A percentile compares a stretch with the other conserved stretches of the same genome.
Conservation (phyloP, 2,797 vertebrate genomes). For the Rhinatrema bivittatum region DNA sequence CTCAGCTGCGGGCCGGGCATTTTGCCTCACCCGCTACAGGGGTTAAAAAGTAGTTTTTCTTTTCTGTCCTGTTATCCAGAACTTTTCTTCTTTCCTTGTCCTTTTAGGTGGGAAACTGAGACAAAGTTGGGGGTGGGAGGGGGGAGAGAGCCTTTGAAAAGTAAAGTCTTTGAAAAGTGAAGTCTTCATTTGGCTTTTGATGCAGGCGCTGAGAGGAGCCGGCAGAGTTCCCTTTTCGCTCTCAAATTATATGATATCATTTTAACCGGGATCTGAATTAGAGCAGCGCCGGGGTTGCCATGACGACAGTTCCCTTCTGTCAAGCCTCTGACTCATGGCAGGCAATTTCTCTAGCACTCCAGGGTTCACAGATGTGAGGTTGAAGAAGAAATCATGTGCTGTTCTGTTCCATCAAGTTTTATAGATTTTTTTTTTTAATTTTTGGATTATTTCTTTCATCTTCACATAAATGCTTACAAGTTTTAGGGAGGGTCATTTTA, state of each 20-base stretch:
- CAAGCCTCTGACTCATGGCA: slow-evolving; percentile 54
- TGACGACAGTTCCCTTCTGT: slow-evolving; percentile 56
- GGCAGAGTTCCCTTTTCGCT: slow-evolving; percentile 29
- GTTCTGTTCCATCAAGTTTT: slow-evolving; percentile 32
- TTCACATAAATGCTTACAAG: too few relatives aligned
- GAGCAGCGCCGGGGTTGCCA: slow-evolving; percentile 51
- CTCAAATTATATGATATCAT: slow-evolving; percentile 53
- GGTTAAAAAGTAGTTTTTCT: too few relatives aligned
- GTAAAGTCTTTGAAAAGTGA: too few relatives aligned
- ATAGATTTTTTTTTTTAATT: slow-evolving; percentile 23
- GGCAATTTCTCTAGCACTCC: slow-evolving; percentile 44
- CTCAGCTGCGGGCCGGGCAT: too few relatives aligned
- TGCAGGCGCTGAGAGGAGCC: slow-evolving; percentile 16
- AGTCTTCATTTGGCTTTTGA: slow-evolving; percentile 27
- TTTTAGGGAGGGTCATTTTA: too few relatives aligned
- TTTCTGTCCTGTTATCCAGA: too few relatives aligned
- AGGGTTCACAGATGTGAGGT: slow-evolving; percentile 38
- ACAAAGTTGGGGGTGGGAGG: too few relatives aligned
- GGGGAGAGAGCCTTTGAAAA: too few relatives aligned
- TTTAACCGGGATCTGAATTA: slow-evolving; percentile 56
- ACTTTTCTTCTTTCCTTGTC: too few relatives aligned
- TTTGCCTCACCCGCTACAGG: too few relatives aligned
- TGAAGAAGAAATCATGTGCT: slow-evolving; percentile 33
- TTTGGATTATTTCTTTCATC: too few relatives aligned
- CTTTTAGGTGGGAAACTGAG: too few relatives aligned